Evolutionary conservation across 2,113 vertebrate genomes (phyloP), one percentile per base, ranked within the genome.

Genomic region (Cricetomys ansorgei): DNA sequence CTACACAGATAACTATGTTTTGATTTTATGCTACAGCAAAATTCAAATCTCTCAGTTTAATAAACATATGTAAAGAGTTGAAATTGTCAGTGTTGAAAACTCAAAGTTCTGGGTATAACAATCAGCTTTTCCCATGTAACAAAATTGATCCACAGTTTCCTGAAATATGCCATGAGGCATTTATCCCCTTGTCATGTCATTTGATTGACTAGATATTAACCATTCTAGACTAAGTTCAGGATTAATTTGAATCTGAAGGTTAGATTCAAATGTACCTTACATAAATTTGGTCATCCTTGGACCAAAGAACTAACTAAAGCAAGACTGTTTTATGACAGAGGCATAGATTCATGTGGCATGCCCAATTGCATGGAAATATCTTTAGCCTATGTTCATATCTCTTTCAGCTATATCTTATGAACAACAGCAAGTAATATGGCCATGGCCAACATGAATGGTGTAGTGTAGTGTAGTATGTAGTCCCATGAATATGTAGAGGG

Each of bases 21-120:
- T 72, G 69, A 94, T 95, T 96, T 92, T 73, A 92, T 79, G 48
- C 89, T 94, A 16, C 57, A 92, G n/a, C 75, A 92, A 94, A 96
- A 97, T 75, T 89, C 55, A 91, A 93, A 34, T 77, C 91, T 96
- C 57, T 92, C 72, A 81, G 48, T 94, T 97, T 76, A 40, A 94
- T 67, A 85, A 73, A 64, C 43, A 43, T 81, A 27, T 64, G 45
- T 93, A 23, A 62, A 92, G 34, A 81, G 45, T 43, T 76, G 53
- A 94, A 95, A 87, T 89, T 93, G 5, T 92, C 57, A 93, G 57
- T 83, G 53, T 57, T 91, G 76, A 93, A 92, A 83, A 9, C 90
- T 97, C 81, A 86, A 19, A 0, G n/a, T 62, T 43, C 6, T 40
- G 76, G 84, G 21, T 75, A 23, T 89, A 57, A 92, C n/a, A 4